Percentiles rank a stretch among this genome's conserved stretches.
Conservation (phyloP, 1,140 invertebrate species). For the Alviniconcha marisindica region DNA sequence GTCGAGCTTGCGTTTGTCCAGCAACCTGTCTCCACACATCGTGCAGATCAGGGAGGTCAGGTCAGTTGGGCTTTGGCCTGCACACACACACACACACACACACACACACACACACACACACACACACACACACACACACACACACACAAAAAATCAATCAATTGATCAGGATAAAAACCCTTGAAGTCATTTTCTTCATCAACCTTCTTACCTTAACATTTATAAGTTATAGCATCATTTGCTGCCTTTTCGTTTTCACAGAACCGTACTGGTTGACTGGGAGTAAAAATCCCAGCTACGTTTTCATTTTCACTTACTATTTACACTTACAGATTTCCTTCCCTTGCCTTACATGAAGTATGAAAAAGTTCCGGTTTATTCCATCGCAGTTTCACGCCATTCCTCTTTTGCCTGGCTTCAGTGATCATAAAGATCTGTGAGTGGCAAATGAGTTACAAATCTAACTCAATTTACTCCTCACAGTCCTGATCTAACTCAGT, state of each 20-base stretch:
- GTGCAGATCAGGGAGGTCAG: neutral
- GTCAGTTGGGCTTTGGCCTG: neutral
- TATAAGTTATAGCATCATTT: neutral
- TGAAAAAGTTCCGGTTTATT: too few relatives aligned
- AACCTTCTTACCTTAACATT: neutral
- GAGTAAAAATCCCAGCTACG: neutral
- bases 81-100: neutral
- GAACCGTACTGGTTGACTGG: neutral
- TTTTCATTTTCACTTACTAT: neutral
- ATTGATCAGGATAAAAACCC: neutral
- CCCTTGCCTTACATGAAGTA: too few relatives aligned
- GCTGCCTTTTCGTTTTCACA: neutral
- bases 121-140: conserved; percentile 17
- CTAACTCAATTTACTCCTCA: too few relatives aligned
- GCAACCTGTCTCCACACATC: conserved; percentile 23
- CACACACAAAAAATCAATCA: neutral
- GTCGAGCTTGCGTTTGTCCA: neutral
- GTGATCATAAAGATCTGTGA: too few relatives aligned
- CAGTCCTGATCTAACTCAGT: too few relatives aligned
- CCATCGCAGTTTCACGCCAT: too few relatives aligned
- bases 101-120: neutral
- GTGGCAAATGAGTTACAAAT: too few relatives aligned
- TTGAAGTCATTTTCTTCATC: neutral
- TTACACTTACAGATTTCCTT: too few relatives aligned
- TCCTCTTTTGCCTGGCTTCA: too few relatives aligned